These are phyloP conservation scores for Peromyscus leucopus DNA, from an alignment of 2,113 vertebrate genomes.

Conservation along the genomic window DNA sequence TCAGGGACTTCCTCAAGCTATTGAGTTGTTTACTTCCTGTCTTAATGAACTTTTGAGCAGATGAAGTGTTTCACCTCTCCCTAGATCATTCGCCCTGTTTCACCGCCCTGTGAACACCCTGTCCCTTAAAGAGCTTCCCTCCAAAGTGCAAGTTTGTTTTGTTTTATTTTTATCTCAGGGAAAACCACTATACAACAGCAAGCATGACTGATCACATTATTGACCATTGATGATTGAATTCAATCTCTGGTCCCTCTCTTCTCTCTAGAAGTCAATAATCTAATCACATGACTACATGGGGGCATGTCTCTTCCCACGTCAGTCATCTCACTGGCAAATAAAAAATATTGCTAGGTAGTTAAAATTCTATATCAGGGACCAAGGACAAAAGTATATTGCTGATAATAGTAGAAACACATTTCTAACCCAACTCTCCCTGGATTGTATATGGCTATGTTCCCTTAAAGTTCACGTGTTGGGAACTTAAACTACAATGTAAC, in stretches of 20 bases:
- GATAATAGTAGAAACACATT: not conserved
- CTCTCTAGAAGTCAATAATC: not conserved
- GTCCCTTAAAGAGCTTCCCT: not conserved
- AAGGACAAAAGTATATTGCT: slow-evolving; percentile 21
- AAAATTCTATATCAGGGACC: not conserved
- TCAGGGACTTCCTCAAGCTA: not conserved
- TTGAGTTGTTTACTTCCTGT: not conserved
- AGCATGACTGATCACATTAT: not conserved
- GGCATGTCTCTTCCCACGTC: not conserved
- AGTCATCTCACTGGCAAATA: not conserved
- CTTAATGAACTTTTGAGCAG: not conserved
- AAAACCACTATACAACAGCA: not conserved
- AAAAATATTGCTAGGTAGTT: not conserved
- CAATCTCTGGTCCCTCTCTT: not conserved
- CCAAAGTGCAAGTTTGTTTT: not conserved
- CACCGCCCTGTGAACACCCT: not conserved
- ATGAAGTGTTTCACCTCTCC: not conserved
- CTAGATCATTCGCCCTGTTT: not conserved
- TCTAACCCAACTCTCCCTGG: slow-evolving; percentile 18
- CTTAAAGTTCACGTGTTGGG: not conserved
- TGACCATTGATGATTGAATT: not conserved
- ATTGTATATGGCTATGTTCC: not conserved
- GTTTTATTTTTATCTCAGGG: not conserved
- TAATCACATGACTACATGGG: not conserved
- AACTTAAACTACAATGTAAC: not conserved